phyloP scores from a whole-genome alignment of 2,888 invertebrate species.

The Ypsolopha scabrella region DNA sequence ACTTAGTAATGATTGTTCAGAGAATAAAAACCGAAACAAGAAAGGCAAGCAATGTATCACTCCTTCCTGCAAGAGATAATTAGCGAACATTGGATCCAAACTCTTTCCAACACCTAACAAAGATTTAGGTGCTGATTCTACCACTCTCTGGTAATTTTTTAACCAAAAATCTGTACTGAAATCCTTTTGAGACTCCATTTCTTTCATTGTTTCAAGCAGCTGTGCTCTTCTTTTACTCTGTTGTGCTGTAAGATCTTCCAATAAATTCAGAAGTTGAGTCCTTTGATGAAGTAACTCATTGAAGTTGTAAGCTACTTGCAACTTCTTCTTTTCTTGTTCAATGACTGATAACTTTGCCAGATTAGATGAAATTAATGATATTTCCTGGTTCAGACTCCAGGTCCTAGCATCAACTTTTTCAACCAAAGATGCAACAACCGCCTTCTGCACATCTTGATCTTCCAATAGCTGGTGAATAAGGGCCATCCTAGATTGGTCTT shows the following conservation, averaged over 20 bases:
- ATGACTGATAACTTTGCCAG: slow-evolving; percentile 78
- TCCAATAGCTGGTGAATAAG: slow-evolving; percentile 73
- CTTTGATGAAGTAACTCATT: slow-evolving; percentile 79
- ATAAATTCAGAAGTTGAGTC: slow-evolving; percentile 73
- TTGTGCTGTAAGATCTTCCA: slow-evolving; percentile 77
- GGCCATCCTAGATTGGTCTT: slow-evolving; percentile 71
- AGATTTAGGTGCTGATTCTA: slow-evolving; percentile 80
- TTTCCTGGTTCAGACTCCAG: slow-evolving; percentile 83
- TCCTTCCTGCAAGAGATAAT: slow-evolving; percentile 77
- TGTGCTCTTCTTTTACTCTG: slow-evolving; percentile 75
- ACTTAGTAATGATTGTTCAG: slow-evolving; percentile 58
- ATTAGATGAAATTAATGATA: slow-evolving; percentile 78
- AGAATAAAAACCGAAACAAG: slow-evolving; percentile 72
- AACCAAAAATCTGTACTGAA: slow-evolving; percentile 77
- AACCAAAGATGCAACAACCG: slow-evolving; percentile 77
- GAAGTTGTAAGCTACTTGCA: slow-evolving; percentile 75
- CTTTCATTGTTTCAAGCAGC: slow-evolving; percentile 75
- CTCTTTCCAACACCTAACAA: slow-evolving; percentile 71
- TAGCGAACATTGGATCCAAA: slow-evolving; percentile 76
- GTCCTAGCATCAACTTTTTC: slow-evolving; percentile 80
- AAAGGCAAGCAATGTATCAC: slow-evolving; percentile 83
- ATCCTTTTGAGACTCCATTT: slow-evolving; percentile 75
- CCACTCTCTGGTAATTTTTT: slow-evolving; percentile 84
- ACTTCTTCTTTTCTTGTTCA: slow-evolving; percentile 78
- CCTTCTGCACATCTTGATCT: slow-evolving; percentile 79